These are phyloP conservation scores for Orthosia incerta DNA, from an alignment of 2,888 invertebrate species.

Conservation along the genomic window DNA sequence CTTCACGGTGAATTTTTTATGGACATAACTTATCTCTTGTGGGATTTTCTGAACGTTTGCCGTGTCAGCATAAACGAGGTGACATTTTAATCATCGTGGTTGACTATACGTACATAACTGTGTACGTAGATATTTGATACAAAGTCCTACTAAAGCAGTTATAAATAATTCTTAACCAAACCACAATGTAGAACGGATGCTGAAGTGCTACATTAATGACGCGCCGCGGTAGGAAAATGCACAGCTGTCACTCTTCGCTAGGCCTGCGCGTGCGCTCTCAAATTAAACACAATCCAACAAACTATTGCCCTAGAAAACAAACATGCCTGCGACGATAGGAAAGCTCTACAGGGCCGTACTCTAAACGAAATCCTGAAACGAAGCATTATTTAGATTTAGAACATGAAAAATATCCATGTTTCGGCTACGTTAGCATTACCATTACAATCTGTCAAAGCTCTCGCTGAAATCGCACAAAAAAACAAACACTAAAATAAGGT, in stretches of 20 bases:
- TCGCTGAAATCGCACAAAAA: slow-evolving; percentile 14
- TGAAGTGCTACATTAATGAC: slow-evolving; percentile 59
- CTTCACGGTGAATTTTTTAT: slow-evolving; percentile 76
- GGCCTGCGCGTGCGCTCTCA: slow-evolving; percentile 72
- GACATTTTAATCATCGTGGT: slow-evolving; percentile 52
- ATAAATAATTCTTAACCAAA: slow-evolving; percentile 30
- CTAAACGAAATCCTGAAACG: not conserved
- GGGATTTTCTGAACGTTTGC: slow-evolving; percentile 59
- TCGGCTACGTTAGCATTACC: not conserved
- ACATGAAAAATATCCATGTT: not conserved
- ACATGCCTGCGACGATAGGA: slow-evolving; percentile 70
- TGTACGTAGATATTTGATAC: slow-evolving; percentile 1
- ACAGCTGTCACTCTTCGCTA: slow-evolving; percentile 69
- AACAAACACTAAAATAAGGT: slow-evolving; percentile 42
- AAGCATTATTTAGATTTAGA: not conserved
- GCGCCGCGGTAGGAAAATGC: slow-evolving; percentile 61
- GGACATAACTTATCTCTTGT: slow-evolving; percentile 67
- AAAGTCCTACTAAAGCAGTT: slow-evolving; percentile 8
- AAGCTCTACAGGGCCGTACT: slow-evolving; percentile 51
- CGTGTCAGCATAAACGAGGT: slow-evolving; percentile 52
- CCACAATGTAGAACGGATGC: slow-evolving; percentile 48
- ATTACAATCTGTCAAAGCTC: slow-evolving; percentile 2
- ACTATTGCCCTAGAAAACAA: slow-evolving; percentile 83
- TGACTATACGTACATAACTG: slow-evolving; percentile 3
- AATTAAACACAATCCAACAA: slow-evolving; percentile 81